These are phyloP conservation scores for Pollenia angustigena DNA, from an alignment of 2,888 invertebrate species.

Conservation along the genomic window DNA sequence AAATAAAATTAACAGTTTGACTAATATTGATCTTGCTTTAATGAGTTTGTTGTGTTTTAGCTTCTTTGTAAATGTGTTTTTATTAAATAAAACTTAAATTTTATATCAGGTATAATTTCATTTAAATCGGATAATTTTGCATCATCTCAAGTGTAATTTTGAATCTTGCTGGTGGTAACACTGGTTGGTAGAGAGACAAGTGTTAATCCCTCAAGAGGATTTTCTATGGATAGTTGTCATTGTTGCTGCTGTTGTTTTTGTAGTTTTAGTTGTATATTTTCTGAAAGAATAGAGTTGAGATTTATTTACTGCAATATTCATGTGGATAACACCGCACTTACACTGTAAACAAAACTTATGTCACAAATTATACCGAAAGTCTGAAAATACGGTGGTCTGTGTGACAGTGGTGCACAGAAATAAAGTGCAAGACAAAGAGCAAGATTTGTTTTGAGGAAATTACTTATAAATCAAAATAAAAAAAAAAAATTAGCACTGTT, in stretches of 20 bases:
- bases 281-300: constrained; percentile 54
- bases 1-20: no score
- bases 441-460: no score
- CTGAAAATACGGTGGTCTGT: constrained; percentile 11
- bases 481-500: background rate
- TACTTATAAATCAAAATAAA: no score
- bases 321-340: constrained; percentile 45
- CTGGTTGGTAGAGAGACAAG: constrained; percentile 38
- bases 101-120: no score
- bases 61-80: no score
- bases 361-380: constrained; percentile 51
- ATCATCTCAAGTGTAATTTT: no score
- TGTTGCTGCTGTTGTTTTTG: constrained; percentile 23
- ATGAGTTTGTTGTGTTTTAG: no score
- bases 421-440: no score
- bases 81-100: no score
- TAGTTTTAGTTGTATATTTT: constrained; percentile 28
- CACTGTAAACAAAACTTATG: constrained; percentile 62
- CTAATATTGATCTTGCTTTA: no score
- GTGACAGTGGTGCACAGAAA: constrained; percentile 26
- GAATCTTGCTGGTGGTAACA: no score
- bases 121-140: no score
- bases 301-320: constrained; percentile 63
- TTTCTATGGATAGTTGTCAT: constrained; percentile 36
- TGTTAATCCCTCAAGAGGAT: constrained; percentile 65